phyloP scores from a whole-genome alignment of 2,888 invertebrate species.

The Meliscaeva auricollis region DNA sequence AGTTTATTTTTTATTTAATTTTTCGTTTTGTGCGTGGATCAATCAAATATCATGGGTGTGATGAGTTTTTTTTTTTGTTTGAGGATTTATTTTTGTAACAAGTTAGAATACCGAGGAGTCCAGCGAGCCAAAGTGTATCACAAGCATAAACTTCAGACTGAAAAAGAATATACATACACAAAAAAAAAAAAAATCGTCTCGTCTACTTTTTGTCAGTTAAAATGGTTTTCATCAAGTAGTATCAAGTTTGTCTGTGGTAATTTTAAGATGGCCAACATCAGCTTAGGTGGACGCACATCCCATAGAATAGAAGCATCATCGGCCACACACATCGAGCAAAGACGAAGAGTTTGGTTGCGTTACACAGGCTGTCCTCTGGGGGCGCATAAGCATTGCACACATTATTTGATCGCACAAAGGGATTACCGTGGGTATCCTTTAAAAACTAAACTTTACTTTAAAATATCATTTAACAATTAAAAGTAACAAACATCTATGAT shows the following conservation, averaged over 20 bases:
- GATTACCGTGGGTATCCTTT: slow-evolving; percentile 68
- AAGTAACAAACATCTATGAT: slow-evolving; percentile 65
- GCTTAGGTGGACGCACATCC: slow-evolving; percentile 47
- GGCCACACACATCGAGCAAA: slow-evolving; percentile 56
- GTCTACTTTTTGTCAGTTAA: slow-evolving; percentile 30
- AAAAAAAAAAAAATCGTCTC: slow-evolving; percentile 49
- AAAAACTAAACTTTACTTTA: slow-evolving; percentile 72
- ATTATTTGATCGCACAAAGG: slow-evolving; percentile 69
- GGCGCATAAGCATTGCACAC: slow-evolving; percentile 73
- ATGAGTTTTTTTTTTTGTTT: slow-evolving; percentile 47
- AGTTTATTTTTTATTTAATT: slow-evolving; percentile 23
- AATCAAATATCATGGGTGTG: slow-evolving; percentile 53
- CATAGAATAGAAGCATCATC: slow-evolving; percentile 53
- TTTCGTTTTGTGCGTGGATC: slow-evolving; percentile 28
- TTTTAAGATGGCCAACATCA: slow-evolving; percentile 61
- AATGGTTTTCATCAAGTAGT: slow-evolving; percentile 17
- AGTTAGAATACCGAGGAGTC: slow-evolving; percentile 54
- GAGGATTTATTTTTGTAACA: slow-evolving; percentile 1
- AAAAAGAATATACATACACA: slow-evolving; percentile 76
- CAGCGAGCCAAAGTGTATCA: slow-evolving; percentile 63
- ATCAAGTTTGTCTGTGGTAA: slow-evolving; percentile 7
- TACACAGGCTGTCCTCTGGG: slow-evolving; percentile 70
- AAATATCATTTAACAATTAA: slow-evolving; percentile 60
- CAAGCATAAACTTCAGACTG: slow-evolving; percentile 69
- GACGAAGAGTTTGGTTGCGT: slow-evolving; percentile 35